Evolutionary conservation across 1,140 invertebrate genomes (phyloP).

Genomic region (Anastatus disparis): DNA sequence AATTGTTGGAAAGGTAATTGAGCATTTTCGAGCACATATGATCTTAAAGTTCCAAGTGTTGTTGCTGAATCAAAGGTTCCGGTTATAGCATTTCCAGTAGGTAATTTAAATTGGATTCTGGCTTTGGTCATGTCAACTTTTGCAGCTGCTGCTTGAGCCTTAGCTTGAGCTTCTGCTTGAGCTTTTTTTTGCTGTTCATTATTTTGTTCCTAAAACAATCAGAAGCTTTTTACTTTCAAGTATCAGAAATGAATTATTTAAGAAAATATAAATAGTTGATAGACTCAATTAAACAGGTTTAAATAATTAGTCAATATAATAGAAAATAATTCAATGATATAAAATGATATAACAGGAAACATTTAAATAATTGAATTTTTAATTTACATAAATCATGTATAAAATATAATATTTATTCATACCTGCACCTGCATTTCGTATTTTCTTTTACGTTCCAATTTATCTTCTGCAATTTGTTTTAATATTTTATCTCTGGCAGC

Average conservation of each 20-base stretch:
- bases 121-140: constrained; percentile 59
- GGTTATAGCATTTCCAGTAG: constrained; percentile 77
- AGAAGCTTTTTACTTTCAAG: background rate
- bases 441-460: constrained; percentile 69
- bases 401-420: too few species aligned
- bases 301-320: too few species aligned
- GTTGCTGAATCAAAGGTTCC: constrained; percentile 72
- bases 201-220: constrained; percentile 39
- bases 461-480: constrained; percentile 81
- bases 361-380: too few species aligned
- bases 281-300: background rate
- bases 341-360: background rate
- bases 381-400: too few species aligned
- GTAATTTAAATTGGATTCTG: constrained; percentile 85
- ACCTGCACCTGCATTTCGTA: constrained; percentile 51
- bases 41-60: constrained; percentile 69
- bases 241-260: constrained; percentile 14
- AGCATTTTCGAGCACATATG: constrained; percentile 71
- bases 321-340: background rate
- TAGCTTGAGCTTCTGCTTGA: constrained; percentile 34
- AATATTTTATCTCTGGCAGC: constrained; percentile 75
- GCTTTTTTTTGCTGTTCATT: constrained; percentile 39
- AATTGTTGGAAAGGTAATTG: constrained; percentile 70
- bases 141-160: constrained; percentile 39
- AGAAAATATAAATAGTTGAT: background rate